Evolutionary conservation across 1,140 invertebrate species (phyloP).

Genomic region (Cyphomyrmex costatus): DNA sequence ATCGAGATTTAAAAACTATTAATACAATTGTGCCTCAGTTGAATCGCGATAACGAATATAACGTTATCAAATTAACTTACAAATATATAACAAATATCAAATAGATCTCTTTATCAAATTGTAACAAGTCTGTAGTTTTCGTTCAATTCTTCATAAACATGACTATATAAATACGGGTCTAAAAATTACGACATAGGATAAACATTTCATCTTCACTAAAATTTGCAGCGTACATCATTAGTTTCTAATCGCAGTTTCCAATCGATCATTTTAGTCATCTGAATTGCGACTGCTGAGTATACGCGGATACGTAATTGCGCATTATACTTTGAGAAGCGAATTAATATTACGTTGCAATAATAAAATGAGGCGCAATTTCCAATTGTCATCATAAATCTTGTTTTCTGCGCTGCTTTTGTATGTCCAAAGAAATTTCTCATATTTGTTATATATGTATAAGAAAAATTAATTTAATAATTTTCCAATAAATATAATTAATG

Average conservation of each 20-base stretch:
- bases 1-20: not conserved
- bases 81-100: not conserved
- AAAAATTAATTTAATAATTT: not conserved
- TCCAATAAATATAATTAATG: not conserved
- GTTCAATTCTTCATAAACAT: not conserved
- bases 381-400: not conserved
- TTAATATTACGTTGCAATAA: slow-evolving; percentile 16
- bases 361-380: slow-evolving; percentile 16
- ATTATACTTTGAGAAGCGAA: slow-evolving; percentile 39
- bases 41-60: not conserved
- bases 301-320: slow-evolving; percentile 24
- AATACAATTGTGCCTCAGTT: not conserved
- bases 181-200: slow-evolving; percentile 21
- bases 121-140: not conserved
- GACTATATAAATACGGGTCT: slow-evolving; percentile 15
- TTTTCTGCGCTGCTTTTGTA: not conserved
- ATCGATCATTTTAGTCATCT: slow-evolving; percentile 53
- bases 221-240: slow-evolving; percentile 18
- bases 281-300: slow-evolving; percentile 4
- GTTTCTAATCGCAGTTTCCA: slow-evolving; percentile 11
- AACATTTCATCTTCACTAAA: slow-evolving; percentile 41
- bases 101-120: slow-evolving; percentile 22
- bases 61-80: not conserved
- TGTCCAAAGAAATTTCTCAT: not conserved
- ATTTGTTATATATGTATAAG: not conserved